phyloP scores from a whole-genome alignment of 2,113 vertebrate species.

The Hucho hucho region DNA sequence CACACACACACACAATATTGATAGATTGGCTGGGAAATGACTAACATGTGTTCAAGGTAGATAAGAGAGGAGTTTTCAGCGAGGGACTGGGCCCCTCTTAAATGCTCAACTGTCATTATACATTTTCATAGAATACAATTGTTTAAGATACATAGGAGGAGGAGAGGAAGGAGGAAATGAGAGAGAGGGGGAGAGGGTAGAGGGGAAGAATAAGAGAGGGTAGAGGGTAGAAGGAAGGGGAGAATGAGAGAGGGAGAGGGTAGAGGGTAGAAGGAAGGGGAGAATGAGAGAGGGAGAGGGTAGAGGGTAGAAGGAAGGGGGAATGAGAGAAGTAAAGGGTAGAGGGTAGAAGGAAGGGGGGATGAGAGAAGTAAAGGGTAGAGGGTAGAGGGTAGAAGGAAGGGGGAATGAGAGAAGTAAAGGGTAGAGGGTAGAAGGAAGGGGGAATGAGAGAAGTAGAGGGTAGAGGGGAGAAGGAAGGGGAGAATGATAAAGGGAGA shows the following conservation, averaged over 20 bases:
- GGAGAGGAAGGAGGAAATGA: background rate
- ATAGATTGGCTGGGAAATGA: slow-evolving; percentile 30
- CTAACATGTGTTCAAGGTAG: slow-evolving; percentile 48
- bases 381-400: too few relatives aligned
- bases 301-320: too few relatives aligned
- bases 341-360: too few relatives aligned
- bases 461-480: too few relatives aligned
- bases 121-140: slow-evolving; percentile 25
- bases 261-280: too few relatives aligned
- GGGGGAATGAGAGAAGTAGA: background rate
- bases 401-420: background rate
- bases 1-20: background rate
- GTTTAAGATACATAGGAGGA: background rate
- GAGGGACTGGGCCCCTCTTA: slow-evolving; percentile 36
- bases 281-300: too few relatives aligned
- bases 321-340: too few relatives aligned
- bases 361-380: too few relatives aligned
- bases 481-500: background rate
- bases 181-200: too few relatives aligned
- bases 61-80: slow-evolving; percentile 51
- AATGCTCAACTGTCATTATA: slow-evolving; percentile 26
- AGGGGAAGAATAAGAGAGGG: too few relatives aligned
- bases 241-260: too few relatives aligned
- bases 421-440: background rate
- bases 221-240: too few relatives aligned